Evolutionary conservation across 2,888 invertebrate species (phyloP), one percentile per base, ranked within the genome.

Genomic region (Dicyrtomina minuta): DNA sequence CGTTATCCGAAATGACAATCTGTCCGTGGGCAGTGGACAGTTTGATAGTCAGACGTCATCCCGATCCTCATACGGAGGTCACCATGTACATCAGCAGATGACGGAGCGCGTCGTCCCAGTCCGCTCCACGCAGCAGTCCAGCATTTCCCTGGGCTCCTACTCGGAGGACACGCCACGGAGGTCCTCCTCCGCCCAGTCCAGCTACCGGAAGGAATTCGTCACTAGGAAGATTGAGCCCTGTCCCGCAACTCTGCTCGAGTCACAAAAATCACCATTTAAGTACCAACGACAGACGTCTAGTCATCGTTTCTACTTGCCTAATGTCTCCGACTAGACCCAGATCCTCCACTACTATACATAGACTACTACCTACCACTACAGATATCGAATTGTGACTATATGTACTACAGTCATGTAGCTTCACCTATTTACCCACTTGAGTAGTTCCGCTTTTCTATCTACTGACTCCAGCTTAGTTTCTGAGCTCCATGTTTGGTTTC

Each of bases 201-300:
- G 72, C 60, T 92, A 93, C 81, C 89, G 89, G 80, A 89, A 88
- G 76, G 92, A 93, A 81, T 92, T 87, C 80, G 86, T 88, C 17
- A 87, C 89, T 0, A 85, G 85, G 64, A 88, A 88, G 75, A 83
- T 84, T 39, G 90, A 91, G 64, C 89, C 91, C 1, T 93, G 93
- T 81, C 91, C 91, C 0, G 92, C 91, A 43, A 86, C 90, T 41
- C 84, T 91, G 74, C 86, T 92, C 66, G 90, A 92, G 79, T 85
- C 88, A 46, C 77, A 79, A 56, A 86, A 87, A 74, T 88, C 90
- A 68, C 90, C 90, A 20, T 93, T 89, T 82, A 90, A 90, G 82
- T 92, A 92, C 80, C 91, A 91, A 27, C 86, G 92, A 74, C 91
- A 93, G 81, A 90, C 92, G 13, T 89, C 88, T 77, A 89, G 90